Evolutionary conservation across 1,140 invertebrate species (phyloP).

Genomic region (Scaptomyza hsui): DNA sequence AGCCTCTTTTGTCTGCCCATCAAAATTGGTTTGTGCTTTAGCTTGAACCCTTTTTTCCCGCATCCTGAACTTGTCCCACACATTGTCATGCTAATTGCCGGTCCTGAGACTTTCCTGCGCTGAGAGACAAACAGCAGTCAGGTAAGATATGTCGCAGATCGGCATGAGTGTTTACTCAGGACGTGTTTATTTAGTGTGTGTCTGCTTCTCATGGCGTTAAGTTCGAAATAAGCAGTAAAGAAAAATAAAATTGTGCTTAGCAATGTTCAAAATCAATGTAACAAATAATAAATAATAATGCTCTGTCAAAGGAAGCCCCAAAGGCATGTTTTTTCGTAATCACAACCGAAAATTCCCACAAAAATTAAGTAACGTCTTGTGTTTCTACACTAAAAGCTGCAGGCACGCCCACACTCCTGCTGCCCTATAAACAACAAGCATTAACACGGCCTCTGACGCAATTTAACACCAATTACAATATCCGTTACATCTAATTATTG

Average conservation of each 20-base stretch:
- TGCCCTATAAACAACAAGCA: conserved; percentile 50
- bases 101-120: conserved; percentile 13
- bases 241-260: too few relatives aligned
- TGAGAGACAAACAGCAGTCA: conserved; percentile 14
- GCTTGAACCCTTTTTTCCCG: conserved; percentile 29
- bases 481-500: conserved; percentile 84
- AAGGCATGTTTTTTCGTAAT: neutral
- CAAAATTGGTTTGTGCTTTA: conserved; percentile 54
- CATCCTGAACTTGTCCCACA: conserved; percentile 49
- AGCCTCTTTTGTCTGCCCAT: conserved; percentile 40
- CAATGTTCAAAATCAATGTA: neutral
- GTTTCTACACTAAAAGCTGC: neutral
- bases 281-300: conserved; percentile 1
- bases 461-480: conserved; percentile 84
- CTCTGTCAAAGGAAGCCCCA: neutral
- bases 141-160: conserved; percentile 25
- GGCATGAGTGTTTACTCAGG: conserved; percentile 4
- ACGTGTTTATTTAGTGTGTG: conserved; percentile 44
- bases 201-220: conserved; percentile 37
- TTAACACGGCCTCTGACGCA: conserved; percentile 75
- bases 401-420: conserved; percentile 27
- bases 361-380: neutral
- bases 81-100: conserved; percentile 77
- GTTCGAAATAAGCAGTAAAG: conserved; percentile 51
- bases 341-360: neutral